These are phyloP conservation scores for Theristicus caerulescens DNA, from an alignment of 2,113 vertebrate genomes.

Conservation along the genomic window DNA sequence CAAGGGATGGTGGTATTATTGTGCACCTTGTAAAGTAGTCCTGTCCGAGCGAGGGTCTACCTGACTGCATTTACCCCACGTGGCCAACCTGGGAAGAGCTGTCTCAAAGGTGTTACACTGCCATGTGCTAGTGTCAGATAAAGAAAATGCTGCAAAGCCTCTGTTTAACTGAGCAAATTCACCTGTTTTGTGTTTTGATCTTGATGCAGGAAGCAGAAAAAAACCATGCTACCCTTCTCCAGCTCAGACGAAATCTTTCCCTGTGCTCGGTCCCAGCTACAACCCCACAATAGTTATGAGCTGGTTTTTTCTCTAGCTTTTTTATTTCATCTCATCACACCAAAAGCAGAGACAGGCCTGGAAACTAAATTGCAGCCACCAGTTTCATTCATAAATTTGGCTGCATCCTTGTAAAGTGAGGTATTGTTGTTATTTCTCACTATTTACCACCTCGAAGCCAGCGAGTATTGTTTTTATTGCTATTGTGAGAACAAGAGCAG, in stretches of 20 bases:
- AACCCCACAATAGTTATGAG: accelerated
- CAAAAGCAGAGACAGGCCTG: neutral
- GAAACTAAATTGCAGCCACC: neutral
- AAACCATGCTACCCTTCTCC: neutral
- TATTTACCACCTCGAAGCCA: neutral
- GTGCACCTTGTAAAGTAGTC: neutral
- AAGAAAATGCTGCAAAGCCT: neutral
- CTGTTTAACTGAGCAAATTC: neutral
- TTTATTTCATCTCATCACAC: neutral
- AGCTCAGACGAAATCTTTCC: neutral
- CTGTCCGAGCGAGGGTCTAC: neutral
- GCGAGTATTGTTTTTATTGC: slow-evolving; percentile 64
- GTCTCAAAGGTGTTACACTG: neutral
- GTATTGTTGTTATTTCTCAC: slow-evolving; percentile 49
- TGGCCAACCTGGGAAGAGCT: neutral
- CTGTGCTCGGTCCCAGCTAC: neutral
- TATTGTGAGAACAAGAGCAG: slow-evolving; percentile 40
- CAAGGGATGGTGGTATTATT: neutral
- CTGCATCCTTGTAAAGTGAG: neutral
- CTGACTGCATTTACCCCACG: accelerated
- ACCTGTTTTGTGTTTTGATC: neutral
- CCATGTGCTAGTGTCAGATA: accelerated
- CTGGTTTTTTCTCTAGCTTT: neutral
- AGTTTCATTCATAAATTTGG: slow-evolving; percentile 50
- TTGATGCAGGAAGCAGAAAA: neutral